Evolutionary conservation across 2,888 invertebrate genomes (phyloP).

Genomic region (Sthenelais limicola): DNA sequence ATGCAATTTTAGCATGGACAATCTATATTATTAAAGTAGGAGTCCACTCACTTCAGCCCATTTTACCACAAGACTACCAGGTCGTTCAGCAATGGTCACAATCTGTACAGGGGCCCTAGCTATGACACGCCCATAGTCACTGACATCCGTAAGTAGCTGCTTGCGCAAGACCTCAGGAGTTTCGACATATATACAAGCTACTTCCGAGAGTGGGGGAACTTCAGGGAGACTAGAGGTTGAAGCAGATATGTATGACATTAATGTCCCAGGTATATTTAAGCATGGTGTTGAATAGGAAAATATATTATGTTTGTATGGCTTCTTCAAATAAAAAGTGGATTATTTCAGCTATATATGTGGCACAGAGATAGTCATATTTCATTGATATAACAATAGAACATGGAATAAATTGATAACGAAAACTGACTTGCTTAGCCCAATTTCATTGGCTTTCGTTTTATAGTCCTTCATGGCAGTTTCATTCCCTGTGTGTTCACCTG

Average conservation of each 20-base stretch:
- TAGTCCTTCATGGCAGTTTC: conserved; percentile 43
- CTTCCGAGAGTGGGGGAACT: conserved; percentile 76
- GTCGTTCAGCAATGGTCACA: conserved; percentile 74
- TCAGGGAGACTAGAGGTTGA: conserved; percentile 74
- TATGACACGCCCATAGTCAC: conserved; percentile 64
- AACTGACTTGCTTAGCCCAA: conserved; percentile 44
- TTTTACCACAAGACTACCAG: conserved; percentile 75
- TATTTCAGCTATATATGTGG: not conserved
- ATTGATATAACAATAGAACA: not conserved
- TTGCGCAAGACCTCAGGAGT: conserved; percentile 60
- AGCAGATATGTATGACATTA: not conserved
- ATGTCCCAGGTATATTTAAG: not conserved
- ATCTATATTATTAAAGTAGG: not conserved
- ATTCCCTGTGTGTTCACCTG: conserved; percentile 33
- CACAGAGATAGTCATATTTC: not conserved
- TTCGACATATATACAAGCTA: conserved; percentile 75
- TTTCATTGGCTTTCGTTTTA: conserved; percentile 40
- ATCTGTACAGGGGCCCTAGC: conserved; percentile 74
- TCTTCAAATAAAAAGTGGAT: not conserved
- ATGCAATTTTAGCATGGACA: too few relatives aligned
- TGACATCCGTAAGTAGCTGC: conserved; percentile 57
- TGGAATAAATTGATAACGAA: not conserved
- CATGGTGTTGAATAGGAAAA: not conserved
- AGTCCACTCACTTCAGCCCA: conserved; percentile 73
- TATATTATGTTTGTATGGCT: not conserved